Base-by-base conservation (phyloP, 2,113 vertebrate genomes). In the Caracal caracal region DNA sequence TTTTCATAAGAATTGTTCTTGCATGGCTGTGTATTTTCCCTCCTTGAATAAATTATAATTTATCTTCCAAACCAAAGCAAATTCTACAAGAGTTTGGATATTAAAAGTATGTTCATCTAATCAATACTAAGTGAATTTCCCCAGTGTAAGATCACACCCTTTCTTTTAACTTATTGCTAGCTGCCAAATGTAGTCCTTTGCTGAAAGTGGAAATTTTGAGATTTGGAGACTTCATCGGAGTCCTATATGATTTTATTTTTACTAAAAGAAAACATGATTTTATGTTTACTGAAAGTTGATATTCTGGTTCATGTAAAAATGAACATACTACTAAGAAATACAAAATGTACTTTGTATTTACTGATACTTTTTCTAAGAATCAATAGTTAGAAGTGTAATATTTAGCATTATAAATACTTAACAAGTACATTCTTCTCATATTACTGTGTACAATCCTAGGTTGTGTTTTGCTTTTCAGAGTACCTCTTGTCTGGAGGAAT, bases 401-500 rank as follows among this genome's bases (percentile, higher is more conserved):
- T 49, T 94, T 68, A 24, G 1, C 24, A 61, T 19, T 53, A 70
- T 0, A 92, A 68, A n/a, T 47, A 51, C 15, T 84, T 53, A 82
- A 90, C 19, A 28, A 10, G 5, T 68, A 13, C 59, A 37, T 56
- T 73, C 59, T 92, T 83, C 76, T 33, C 56, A n/a, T 66, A 95
- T 71, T 95, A 84, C 26, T 84, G 0, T 30, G 49, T 86, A 91
- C 22, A 93, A 70, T 40, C 59, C 20, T 95, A 78, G n/a, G 76
- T 97, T 96, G 47, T 96, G 19, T 43, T 92, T 89, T 0, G 1
- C 20, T 95, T 68, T 96, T 94, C 92, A 6, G 59, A 40, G 28
- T 65, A 13, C 19, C 17, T 97, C 94, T 98, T 95, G 87, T 93
- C 95, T 94, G 26, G 96, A 95, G 82, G 95, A 93, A 92, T 68